These are phyloP conservation scores for Synanthedon formicaeformis DNA, from an alignment of 2,888 invertebrate genomes.

Conservation along the genomic window DNA sequence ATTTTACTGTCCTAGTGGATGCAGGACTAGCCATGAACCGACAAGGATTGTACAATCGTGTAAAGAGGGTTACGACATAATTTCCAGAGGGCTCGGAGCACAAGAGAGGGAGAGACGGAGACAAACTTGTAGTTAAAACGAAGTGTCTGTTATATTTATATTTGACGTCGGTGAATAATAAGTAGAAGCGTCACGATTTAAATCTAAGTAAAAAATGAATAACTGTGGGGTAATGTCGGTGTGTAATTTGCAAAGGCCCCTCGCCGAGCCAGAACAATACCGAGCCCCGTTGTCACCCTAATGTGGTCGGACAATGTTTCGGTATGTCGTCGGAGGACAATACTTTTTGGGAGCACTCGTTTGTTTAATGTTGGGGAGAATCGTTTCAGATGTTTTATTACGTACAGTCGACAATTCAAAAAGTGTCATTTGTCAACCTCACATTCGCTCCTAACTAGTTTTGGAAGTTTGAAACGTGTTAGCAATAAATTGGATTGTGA, in stretches of 20 bases:
- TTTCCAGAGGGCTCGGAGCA: slow-evolving; percentile 1
- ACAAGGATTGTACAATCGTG: slow-evolving; percentile 1
- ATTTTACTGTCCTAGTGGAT: neutral
- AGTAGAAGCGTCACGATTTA: too few species aligned
- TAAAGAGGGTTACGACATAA: slow-evolving; percentile 5
- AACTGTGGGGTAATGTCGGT: neutral
- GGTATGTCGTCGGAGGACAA: neutral
- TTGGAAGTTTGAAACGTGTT: too few species aligned
- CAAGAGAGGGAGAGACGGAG: neutral
- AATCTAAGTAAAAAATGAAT: too few species aligned
- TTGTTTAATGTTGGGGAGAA: neutral
- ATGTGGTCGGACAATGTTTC: neutral
- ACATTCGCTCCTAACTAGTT: slow-evolving; percentile 7
- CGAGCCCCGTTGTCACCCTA: neutral
- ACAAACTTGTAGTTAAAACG: neutral
- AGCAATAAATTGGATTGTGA: too few species aligned
- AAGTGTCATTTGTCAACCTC: neutral
- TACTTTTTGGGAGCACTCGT: neutral
- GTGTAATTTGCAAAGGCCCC: neutral
- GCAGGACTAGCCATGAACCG: neutral
- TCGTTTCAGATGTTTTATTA: neutral
- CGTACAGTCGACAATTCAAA: neutral
- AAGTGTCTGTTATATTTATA: neutral
- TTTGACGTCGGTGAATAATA: too few species aligned
- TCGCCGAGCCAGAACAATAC: neutral